Percentiles rank a stretch among this genome's conserved stretches.
phyloP scores from a whole-genome alignment of 2,888 invertebrate species.

The Pogonocherus hispidulus region DNA sequence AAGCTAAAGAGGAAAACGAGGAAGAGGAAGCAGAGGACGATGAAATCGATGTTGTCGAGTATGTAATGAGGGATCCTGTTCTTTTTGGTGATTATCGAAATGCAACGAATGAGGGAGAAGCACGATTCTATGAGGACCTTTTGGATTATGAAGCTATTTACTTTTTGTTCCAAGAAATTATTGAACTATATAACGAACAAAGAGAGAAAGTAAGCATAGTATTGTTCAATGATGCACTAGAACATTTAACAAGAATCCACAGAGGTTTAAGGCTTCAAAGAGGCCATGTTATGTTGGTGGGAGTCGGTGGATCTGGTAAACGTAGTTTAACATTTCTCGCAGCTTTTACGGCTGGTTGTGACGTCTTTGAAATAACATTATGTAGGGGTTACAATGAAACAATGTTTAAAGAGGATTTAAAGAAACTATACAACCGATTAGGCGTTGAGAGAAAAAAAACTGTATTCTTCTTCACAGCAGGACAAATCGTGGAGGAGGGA shows the following conservation, averaged over 20 bases:
- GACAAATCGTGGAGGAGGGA: slow-evolving; percentile 85
- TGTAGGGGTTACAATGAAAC: slow-evolving; percentile 89
- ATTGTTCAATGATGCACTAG: slow-evolving; percentile 91
- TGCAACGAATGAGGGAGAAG: slow-evolving; percentile 84
- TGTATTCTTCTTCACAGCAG: slow-evolving; percentile 87
- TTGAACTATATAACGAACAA: slow-evolving; percentile 88
- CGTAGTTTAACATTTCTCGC: slow-evolving; percentile 85
- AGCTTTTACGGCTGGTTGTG: slow-evolving; percentile 87
- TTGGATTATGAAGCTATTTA: slow-evolving; percentile 92
- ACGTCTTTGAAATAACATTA: slow-evolving; percentile 85
- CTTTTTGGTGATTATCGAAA: slow-evolving; percentile 92
- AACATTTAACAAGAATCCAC: slow-evolving; percentile 90
- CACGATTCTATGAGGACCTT: slow-evolving; percentile 89
- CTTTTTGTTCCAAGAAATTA: slow-evolving; percentile 89
- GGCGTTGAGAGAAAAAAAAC: slow-evolving; percentile 85
- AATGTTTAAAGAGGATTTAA: slow-evolving; percentile 89
- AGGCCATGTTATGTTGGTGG: slow-evolving; percentile 88
- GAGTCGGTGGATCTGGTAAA: slow-evolving; percentile 93
- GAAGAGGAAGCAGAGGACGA: slow-evolving; percentile 62
- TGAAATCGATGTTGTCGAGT: slow-evolving; percentile 72
- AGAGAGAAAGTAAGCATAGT: slow-evolving; percentile 83
- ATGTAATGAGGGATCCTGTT: slow-evolving; percentile 84
- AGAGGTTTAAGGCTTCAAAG: slow-evolving; percentile 86
- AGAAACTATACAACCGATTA: slow-evolving; percentile 80
- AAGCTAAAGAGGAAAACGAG: slow-evolving; percentile 34